A percentile compares a stretch with the other conserved stretches of the same genome.
Conservation (phyloP, 1,140 invertebrate genomes). For the Nasonia giraulti region DNA sequence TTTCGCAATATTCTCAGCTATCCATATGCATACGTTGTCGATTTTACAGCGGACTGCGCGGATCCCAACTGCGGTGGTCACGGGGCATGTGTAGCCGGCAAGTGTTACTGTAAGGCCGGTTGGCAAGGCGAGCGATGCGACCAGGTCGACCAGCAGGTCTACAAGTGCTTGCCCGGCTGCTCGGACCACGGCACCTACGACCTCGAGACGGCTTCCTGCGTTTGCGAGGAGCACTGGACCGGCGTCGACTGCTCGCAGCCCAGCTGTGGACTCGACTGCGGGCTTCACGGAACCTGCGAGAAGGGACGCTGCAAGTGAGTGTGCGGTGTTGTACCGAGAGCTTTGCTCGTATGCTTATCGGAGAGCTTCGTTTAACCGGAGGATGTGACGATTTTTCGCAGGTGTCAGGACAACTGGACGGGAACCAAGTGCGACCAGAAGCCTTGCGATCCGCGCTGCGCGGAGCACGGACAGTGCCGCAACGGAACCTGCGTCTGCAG, state of each 20-base stretch:
- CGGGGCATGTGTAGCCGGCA: constrained; percentile 93
- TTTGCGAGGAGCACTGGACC: constrained; percentile 92
- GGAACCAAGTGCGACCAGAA: constrained; percentile 92
- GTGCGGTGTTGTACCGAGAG: neutral
- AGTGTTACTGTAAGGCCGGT: constrained; percentile 95
- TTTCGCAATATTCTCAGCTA: too few species aligned
- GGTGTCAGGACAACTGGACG: constrained; percentile 93
- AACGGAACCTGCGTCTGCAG: constrained; percentile 98
- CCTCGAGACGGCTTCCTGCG: constrained; percentile 88
- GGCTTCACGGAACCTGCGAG: constrained; percentile 91
- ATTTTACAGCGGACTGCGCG: constrained; percentile 83
- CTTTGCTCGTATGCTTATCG: neutral
- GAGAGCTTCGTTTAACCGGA: neutral
- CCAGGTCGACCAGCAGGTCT: constrained; percentile 89
- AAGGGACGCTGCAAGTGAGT: constrained; percentile 86
- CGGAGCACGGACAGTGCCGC: constrained; percentile 96
- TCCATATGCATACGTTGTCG: neutral
- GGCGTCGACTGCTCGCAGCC: constrained; percentile 93
- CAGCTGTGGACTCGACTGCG: constrained; percentile 93
- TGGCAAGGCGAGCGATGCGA: constrained; percentile 95
- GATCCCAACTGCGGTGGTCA: constrained; percentile 93
- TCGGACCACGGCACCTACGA: constrained; percentile 93
- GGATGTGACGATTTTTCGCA: constrained; percentile 54
- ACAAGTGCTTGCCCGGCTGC: constrained; percentile 91
- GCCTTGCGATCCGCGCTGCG: constrained; percentile 92